phyloP scores from a whole-genome alignment of 2,797 vertebrate genomes.

The Phataginus tricuspis region DNA sequence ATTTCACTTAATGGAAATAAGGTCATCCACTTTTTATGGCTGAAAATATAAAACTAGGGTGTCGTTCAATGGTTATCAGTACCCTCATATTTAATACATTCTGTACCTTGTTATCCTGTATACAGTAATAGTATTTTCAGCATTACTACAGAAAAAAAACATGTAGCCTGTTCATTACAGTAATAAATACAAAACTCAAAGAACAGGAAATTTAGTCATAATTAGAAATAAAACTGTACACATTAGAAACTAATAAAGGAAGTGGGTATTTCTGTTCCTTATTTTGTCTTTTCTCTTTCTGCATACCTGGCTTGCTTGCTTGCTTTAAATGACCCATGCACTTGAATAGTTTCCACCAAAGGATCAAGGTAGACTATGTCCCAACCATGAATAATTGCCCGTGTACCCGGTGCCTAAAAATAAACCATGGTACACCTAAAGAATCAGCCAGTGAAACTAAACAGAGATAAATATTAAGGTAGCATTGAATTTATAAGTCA shows the following conservation, averaged over 20 bases:
- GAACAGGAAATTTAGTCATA: constrained; percentile 20
- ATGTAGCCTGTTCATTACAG: constrained; percentile 4
- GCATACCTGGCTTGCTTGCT: background rate
- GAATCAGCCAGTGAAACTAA: background rate
- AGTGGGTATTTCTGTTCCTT: background rate
- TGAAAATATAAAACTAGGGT: background rate
- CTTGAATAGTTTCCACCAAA: background rate
- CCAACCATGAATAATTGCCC: background rate
- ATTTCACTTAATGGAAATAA: background rate
- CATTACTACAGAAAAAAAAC: background rate
- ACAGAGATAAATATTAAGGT: background rate
- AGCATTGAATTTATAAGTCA: background rate
- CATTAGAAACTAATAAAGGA: constrained; percentile 22
- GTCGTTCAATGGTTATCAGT: background rate
- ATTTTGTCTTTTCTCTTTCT: constrained; percentile 7
- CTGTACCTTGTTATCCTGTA: background rate
- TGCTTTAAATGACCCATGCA: constrained; percentile 28
- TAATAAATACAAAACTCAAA: constrained; percentile 32
- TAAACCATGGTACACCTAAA: background rate
- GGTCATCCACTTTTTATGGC: background rate
- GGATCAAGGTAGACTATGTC: background rate
- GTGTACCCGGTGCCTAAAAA: background rate
- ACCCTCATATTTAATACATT: background rate
- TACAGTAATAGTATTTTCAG: background rate
- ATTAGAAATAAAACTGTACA: constrained; percentile 33